Base-by-base conservation (phyloP, 23 tunicate genomes). In the Styela clava region DNA sequence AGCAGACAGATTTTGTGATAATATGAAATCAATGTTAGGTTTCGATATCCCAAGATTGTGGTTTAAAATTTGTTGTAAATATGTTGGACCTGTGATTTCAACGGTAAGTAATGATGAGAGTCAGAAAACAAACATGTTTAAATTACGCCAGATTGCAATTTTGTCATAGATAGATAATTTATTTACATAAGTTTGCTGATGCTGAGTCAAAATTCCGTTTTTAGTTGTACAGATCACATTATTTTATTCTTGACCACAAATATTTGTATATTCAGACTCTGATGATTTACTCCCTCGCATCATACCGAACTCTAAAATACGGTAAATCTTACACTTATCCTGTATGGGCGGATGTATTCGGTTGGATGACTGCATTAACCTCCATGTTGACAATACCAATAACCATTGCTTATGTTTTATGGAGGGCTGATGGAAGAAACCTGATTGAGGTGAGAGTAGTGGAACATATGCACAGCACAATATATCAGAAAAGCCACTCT, bases 281-380 rank as follows among this genome's bases (percentile, higher is more conserved):
- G 12, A 51, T 70, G 16, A 28, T 88, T 25, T 78, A 86, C 62
- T 74, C 69, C 31, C 28, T 83, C 24, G 83, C 84, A 1, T 33
- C 61, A 27, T 69, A 81, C 62, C 25, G 51, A 61, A 74, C 83
- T 9, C 79, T 88, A 37, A 31, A 68, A 2, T n/a, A n/a, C n/a
- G 33, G 83, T 22, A 80, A 78, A 44, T 74, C 61, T 12, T 83
- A 88, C 64, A 16, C 5, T 29, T 88, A 74, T 37, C 93, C 93
- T 1, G 27, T 63, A 2, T 88, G 93, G 93, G 87, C 93, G 22
- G 62, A 83, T 23, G 84, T 78, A 16, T 31, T 88, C 25, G 93
- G 93, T n/a, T 88, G 93, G 93, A 36, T 88, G 29, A 78, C 70
- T 31, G 78, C 73, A 12, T 24, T 68, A 18, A 16, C 73, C 16